Base-by-base conservation (phyloP, 2,797 vertebrate species). In the Ciconia nigra region DNA sequence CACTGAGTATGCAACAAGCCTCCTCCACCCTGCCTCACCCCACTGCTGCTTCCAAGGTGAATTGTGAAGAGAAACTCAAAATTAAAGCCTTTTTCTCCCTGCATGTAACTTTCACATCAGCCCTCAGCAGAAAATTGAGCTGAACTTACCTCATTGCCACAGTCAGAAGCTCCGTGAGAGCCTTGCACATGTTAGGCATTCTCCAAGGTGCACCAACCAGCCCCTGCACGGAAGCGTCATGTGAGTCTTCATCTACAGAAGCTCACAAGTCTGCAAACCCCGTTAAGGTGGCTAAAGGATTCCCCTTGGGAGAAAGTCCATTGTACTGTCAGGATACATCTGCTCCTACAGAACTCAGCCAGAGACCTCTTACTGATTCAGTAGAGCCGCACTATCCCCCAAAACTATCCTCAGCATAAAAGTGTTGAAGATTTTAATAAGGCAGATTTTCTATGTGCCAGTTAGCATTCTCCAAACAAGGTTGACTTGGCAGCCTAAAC, bases 181-280 rank as follows among this genome's bases (percentile, higher is more conserved):
- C 44, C 70, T 66, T 51, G 37, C 42, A 20, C 3, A 1, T 9
- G 18, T 10, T 41, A 29, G 29, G 16, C 29, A 6, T 54, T 72
- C 46, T 71, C 77, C 76, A 54, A 6, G 47, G 35, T 16, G 15
- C 11, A 63, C 13, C 51, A 67, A 17, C 10, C 39, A 65, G 37
- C 12, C 29, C 10, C 14, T 55, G 24, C 1, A 0, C 3, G 5
- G 63, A 65, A 57, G 37, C 4, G 1, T 35, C 9, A 1, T 3
- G 5, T 2, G 18, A 72, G 47, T 19, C 63, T 54, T 49, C 72
- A 54, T 7, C 73, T 66, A 28, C 39, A 46, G 15, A 59, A 77
- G 66, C 51, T 71, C 79, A 22, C 20, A 44, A 7, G n/a, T 33
- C 59, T 63, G 42, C 70, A 35, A 44, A 16, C 33, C 44, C 55